phyloP scores from a whole-genome alignment of 2,888 invertebrate genomes.

The Aleiodes testaceus region DNA sequence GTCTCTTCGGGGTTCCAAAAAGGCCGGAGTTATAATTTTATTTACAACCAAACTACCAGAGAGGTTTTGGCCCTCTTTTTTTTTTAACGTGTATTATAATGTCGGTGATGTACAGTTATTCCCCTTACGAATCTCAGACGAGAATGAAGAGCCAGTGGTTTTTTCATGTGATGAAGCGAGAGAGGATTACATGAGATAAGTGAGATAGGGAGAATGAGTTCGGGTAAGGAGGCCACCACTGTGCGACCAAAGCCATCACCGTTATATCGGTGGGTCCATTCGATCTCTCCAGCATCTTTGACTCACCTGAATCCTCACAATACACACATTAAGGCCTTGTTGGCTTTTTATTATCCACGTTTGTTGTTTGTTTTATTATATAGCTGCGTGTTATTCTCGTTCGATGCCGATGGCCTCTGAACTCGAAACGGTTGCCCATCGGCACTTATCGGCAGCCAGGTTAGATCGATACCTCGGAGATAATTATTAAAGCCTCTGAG shows the following conservation, averaged over 20 bases:
- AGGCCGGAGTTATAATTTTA: constrained; percentile 47
- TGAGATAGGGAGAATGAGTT: constrained; percentile 47
- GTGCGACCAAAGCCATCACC: constrained; percentile 65
- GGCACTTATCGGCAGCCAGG: constrained; percentile 36
- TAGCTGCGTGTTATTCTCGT: background rate
- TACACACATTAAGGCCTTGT: constrained; percentile 39
- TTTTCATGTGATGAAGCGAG: constrained; percentile 41
- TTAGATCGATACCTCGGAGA: background rate
- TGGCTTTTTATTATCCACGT: constrained; percentile 5
- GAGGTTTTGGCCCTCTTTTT: constrained; percentile 33
- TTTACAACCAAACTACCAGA: constrained; percentile 44
- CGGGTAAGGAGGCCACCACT: constrained; percentile 65
- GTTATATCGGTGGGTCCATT: constrained; percentile 68
- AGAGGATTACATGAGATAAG: constrained; percentile 18
- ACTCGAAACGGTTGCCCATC: constrained; percentile 33
- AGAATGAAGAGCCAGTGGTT: constrained; percentile 35
- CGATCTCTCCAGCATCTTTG: constrained; percentile 55
- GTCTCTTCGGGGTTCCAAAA: constrained; percentile 17
- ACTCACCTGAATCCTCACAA: constrained; percentile 62
- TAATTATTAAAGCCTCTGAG: background rate
- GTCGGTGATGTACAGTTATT: constrained; percentile 49
- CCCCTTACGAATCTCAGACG: constrained; percentile 43
- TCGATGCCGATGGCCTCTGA: constrained; percentile 35
- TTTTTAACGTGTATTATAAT: constrained; percentile 16
- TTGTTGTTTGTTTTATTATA: background rate